Percentiles rank a stretch among this genome's conserved stretches.
Evolutionary conservation across 2,797 vertebrate species (phyloP).

Genomic region (Propithecus perrieri): DNA sequence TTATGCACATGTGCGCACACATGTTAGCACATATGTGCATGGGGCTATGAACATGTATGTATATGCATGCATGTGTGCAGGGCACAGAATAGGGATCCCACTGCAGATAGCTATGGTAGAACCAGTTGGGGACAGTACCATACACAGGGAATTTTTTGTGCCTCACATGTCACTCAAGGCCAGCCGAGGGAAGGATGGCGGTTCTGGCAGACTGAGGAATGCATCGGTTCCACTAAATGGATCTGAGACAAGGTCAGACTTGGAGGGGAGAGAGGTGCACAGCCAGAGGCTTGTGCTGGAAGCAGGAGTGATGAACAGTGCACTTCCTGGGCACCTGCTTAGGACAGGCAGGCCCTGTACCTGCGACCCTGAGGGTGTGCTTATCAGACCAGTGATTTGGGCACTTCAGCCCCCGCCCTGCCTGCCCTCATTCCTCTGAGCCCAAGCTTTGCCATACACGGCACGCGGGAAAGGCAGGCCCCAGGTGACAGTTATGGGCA

Average conservation of each 20-base stretch:
- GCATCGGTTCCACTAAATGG: accelerated
- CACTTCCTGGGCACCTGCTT: neutral
- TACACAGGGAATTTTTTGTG: neutral
- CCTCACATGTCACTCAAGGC: neutral
- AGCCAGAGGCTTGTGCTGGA: neutral
- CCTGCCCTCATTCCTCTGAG: neutral
- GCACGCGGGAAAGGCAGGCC: neutral
- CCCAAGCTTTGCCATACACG: neutral
- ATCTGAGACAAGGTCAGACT: neutral
- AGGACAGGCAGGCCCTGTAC: neutral
- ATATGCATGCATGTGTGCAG: neutral
- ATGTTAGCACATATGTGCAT: accelerated
- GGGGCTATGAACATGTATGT: too few species aligned
- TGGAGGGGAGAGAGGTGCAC: neutral
- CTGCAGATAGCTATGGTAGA: neutral
- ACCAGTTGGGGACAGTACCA: neutral
- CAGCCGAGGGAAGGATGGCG: neutral
- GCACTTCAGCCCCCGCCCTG: accelerated
- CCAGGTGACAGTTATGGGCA: accelerated
- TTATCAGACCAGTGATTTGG: neutral
- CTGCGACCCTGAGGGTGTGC: neutral
- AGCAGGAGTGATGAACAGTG: neutral
- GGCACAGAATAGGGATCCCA: neutral
- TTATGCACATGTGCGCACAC: neutral
- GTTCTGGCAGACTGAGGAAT: neutral